Evolutionary conservation across 2,113 vertebrate species (phyloP).

Genomic region (Oreamnos americanus): DNA sequence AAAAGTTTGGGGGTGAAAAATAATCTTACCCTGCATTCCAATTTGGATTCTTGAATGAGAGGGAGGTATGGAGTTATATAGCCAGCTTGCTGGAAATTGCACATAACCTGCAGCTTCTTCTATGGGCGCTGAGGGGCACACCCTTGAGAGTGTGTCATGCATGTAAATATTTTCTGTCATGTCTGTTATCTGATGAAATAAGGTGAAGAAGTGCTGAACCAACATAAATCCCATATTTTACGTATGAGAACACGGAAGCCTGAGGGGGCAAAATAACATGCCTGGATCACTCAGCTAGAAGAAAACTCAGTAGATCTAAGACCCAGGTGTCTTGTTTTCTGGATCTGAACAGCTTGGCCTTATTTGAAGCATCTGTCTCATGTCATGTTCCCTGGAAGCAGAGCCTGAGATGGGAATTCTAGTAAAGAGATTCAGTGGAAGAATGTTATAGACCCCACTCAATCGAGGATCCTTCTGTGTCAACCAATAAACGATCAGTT

Average conservation of each 20-base stretch:
- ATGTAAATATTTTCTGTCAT: slow-evolving; percentile 49
- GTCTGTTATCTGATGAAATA: slow-evolving; percentile 51
- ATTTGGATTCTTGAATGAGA: not conserved
- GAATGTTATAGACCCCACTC: not conserved
- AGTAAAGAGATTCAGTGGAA: not conserved
- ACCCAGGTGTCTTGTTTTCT: not conserved
- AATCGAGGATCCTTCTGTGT: not conserved
- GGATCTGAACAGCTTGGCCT: not conserved
- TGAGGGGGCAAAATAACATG: not conserved
- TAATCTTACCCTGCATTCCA: not conserved
- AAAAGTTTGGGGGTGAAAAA: not conserved
- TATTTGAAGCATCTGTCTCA: not conserved
- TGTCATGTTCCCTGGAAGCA: not conserved
- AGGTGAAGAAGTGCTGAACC: slow-evolving; percentile 37
- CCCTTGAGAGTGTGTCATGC: slow-evolving; percentile 41
- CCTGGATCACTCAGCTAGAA: not conserved
- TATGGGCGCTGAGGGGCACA: not conserved
- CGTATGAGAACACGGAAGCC: not conserved
- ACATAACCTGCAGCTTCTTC: not conserved
- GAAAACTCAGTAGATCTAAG: not conserved
- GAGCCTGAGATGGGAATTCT: not conserved
- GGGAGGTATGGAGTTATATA: not conserved
- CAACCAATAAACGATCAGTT: not conserved
- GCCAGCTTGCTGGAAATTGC: slow-evolving; percentile 21
- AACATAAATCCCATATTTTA: slow-evolving; percentile 2